phyloP scores from a whole-genome alignment of 2,797 vertebrate genomes.

The Meriones psammophilus region DNA sequence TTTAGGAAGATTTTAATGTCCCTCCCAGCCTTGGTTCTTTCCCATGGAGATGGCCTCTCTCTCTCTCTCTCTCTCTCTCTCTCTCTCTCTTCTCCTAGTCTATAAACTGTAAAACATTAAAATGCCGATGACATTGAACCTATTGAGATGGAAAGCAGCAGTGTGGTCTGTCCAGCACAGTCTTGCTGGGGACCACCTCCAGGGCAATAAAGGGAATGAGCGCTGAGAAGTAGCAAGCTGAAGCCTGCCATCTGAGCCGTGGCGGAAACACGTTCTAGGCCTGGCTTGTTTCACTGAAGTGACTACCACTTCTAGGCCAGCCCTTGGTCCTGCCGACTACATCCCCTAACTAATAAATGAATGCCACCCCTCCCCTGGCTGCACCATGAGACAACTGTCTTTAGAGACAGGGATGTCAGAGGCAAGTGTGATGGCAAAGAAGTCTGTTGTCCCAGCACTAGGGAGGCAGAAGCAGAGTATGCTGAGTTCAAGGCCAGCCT shows the following conservation, averaged over 20 bases:
- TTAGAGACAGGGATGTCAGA: background rate
- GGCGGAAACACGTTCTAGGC: accelerated
- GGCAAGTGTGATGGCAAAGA: background rate
- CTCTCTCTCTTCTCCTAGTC: background rate
- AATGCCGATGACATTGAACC: background rate
- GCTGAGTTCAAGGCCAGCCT: background rate
- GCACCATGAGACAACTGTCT: background rate
- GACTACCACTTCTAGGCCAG: background rate
- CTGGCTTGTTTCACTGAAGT: accelerated
- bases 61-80: background rate
- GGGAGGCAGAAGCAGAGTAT: background rate
- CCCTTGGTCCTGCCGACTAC: background rate
- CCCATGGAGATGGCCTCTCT: background rate
- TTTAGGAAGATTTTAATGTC: background rate
- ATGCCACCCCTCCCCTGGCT: background rate
- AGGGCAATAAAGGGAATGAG: accelerated
- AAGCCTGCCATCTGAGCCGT: background rate
- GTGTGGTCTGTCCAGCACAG: accelerated
- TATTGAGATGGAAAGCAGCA: background rate
- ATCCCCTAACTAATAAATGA: background rate
- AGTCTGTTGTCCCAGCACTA: background rate
- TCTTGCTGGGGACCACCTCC: accelerated
- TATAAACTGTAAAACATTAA: background rate
- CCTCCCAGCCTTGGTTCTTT: background rate
- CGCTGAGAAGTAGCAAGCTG: accelerated